These are phyloP conservation scores for Sceloporus tristichus DNA, from an alignment of 2,113 vertebrate species.

Conservation along the genomic window DNA sequence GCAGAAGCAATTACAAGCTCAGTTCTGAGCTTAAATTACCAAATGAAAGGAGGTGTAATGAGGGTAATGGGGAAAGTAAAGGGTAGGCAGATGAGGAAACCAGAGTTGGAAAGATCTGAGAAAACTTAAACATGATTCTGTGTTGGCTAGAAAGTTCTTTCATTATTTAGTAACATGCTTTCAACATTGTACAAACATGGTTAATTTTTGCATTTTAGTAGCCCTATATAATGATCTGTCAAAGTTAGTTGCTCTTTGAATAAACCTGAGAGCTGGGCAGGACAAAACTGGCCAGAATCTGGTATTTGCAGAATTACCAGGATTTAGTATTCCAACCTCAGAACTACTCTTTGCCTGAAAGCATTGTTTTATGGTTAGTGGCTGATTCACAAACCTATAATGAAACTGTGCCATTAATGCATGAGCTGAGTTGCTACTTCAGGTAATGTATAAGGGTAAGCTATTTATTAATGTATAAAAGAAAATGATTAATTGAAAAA, in stretches of 20 bases:
- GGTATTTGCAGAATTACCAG: not conserved
- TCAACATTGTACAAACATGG: not conserved
- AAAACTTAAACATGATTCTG: not conserved
- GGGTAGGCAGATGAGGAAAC: no score
- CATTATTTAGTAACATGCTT: not conserved
- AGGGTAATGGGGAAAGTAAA: not conserved
- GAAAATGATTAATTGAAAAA: slow-evolving; percentile 5
- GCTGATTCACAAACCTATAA: not conserved
- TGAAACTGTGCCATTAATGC: not conserved
- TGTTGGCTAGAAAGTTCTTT: not conserved
- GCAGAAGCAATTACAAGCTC: not conserved
- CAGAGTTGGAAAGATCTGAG: not conserved
- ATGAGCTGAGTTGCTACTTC: not conserved
- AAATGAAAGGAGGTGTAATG: not conserved
- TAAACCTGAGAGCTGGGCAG: not conserved
- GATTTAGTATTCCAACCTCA: not conserved
- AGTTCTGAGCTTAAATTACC: not conserved
- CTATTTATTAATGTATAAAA: no score
- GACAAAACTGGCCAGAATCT: not conserved
- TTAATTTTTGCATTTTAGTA: not conserved
- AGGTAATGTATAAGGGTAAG: not conserved
- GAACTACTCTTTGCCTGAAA: not conserved
- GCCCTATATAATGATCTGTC: not conserved
- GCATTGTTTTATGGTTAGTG: not conserved
- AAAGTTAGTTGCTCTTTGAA: not conserved